These are phyloP conservation scores for Volucella zonaria DNA, from an alignment of 2,888 invertebrate genomes.

Conservation along the genomic window DNA sequence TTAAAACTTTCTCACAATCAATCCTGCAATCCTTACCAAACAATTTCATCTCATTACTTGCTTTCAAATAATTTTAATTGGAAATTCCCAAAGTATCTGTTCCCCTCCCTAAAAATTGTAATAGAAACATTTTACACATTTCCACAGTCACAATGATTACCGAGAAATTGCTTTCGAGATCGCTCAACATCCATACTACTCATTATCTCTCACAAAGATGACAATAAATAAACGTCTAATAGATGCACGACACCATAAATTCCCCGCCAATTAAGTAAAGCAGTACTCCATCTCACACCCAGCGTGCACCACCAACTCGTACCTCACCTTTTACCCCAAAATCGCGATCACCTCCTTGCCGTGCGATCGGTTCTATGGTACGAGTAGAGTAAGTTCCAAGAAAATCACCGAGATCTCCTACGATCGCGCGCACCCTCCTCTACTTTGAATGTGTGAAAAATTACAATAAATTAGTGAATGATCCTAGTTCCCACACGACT, in stretches of 20 bases:
- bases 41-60: slow-evolving; percentile 36
- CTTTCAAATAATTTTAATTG: slow-evolving; percentile 51
- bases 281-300: slow-evolving; percentile 63
- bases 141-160: slow-evolving; percentile 52
- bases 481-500: slow-evolving; percentile 71
- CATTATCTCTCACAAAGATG: slow-evolving; percentile 63
- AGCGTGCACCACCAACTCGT: slow-evolving; percentile 15
- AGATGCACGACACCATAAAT: slow-evolving; percentile 73
- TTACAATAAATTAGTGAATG: slow-evolving; percentile 71
- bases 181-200: slow-evolving; percentile 48
- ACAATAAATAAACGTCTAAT: slow-evolving; percentile 73
- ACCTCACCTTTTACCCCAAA: slow-evolving; percentile 37
- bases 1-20: slow-evolving; percentile 31
- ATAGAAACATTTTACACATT: slow-evolving; percentile 45
- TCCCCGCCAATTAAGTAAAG: slow-evolving; percentile 68
- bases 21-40: not conserved
- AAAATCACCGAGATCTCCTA: slow-evolving; percentile 46
- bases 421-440: slow-evolving; percentile 51
- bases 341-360: slow-evolving; percentile 46
- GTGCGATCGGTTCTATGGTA: slow-evolving; percentile 26
- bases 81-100: slow-evolving; percentile 23
- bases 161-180: slow-evolving; percentile 59
- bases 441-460: slow-evolving; percentile 69
- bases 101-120: slow-evolving; percentile 24
- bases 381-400: slow-evolving; percentile 39